Evolutionary conservation across 2,888 invertebrate genomes (phyloP).

Genomic region (Mythimna vitellina): DNA sequence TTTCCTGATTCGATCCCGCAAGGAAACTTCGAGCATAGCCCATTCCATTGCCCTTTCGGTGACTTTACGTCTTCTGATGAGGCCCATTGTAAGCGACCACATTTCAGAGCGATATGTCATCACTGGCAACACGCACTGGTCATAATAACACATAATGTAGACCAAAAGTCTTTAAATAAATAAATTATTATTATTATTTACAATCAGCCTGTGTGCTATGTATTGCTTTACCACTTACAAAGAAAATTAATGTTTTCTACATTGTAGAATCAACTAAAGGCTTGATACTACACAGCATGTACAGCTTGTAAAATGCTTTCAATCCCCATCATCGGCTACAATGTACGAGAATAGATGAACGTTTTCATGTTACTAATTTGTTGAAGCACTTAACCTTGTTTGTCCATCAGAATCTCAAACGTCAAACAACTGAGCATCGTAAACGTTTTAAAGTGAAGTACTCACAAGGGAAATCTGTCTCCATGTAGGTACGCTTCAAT

Average conservation of each 20-base stretch:
- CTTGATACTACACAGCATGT: slow-evolving; percentile 24
- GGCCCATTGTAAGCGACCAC: too few species aligned
- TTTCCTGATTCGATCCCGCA: too few species aligned
- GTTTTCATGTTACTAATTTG: slow-evolving; percentile 58
- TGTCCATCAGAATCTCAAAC: slow-evolving; percentile 61
- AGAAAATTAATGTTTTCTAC: not conserved
- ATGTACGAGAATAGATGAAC: slow-evolving; percentile 31
- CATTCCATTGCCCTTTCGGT: too few species aligned
- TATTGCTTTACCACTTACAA: not conserved
- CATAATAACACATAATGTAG: too few species aligned
- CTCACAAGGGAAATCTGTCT: slow-evolving; percentile 64
- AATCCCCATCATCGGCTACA: slow-evolving; percentile 44
- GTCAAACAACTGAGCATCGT: slow-evolving; percentile 61
- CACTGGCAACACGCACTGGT: too few species aligned
- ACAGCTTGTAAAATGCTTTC: slow-evolving; percentile 42
- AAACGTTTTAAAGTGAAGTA: slow-evolving; percentile 62
- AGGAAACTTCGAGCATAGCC: too few species aligned
- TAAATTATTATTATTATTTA: too few species aligned
- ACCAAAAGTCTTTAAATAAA: too few species aligned
- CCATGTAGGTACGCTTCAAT: slow-evolving; percentile 55
- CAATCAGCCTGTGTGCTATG: not conserved
- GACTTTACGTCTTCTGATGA: too few species aligned
- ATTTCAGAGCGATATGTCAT: too few species aligned
- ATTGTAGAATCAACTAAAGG: not conserved
- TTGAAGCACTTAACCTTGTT: slow-evolving; percentile 59